Conservation (phyloP, 2,888 invertebrate species). For the Balanococcus diminutus region DNA sequence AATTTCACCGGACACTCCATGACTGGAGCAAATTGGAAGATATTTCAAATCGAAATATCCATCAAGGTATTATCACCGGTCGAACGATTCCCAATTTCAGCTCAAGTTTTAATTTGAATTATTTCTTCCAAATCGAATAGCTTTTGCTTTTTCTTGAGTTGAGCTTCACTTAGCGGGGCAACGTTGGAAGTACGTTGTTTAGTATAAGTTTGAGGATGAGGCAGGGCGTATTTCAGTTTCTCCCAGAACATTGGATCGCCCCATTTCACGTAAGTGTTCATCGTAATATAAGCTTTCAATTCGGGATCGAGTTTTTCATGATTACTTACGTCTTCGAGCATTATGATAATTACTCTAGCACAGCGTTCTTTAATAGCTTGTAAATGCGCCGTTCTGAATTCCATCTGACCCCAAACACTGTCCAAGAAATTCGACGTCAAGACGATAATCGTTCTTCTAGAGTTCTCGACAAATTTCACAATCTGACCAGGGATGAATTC, state of each 20-base stretch:
- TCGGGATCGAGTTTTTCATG: constrained; percentile 70
- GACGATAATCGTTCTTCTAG: constrained; percentile 73
- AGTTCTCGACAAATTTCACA: constrained; percentile 72
- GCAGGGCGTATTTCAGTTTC: constrained; percentile 75
- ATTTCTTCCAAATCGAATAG: not conserved
- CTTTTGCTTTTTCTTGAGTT: not conserved
- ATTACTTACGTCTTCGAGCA: constrained; percentile 72
- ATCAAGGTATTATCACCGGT: too few species aligned
- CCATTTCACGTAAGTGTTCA: constrained; percentile 82
- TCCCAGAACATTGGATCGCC: constrained; percentile 84
- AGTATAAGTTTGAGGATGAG: constrained; percentile 63
- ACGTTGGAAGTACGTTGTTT: not conserved
- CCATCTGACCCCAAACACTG: constrained; percentile 77
- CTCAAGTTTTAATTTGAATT: not conserved
- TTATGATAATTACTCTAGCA: constrained; percentile 74
- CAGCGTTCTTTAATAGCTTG: constrained; percentile 71
- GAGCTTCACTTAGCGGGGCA: not conserved
- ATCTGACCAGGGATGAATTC: constrained; percentile 75
- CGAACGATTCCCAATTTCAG: not conserved
- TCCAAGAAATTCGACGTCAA: constrained; percentile 75
- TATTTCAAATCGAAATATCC: not conserved
- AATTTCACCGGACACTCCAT: not conserved
- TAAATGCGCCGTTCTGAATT: constrained; percentile 76
- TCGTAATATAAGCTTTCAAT: constrained; percentile 73
- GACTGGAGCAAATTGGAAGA: not conserved